These are phyloP conservation scores for Oreochromis aureus DNA, from an alignment of 2,113 vertebrate genomes.

Conservation along the genomic window DNA sequence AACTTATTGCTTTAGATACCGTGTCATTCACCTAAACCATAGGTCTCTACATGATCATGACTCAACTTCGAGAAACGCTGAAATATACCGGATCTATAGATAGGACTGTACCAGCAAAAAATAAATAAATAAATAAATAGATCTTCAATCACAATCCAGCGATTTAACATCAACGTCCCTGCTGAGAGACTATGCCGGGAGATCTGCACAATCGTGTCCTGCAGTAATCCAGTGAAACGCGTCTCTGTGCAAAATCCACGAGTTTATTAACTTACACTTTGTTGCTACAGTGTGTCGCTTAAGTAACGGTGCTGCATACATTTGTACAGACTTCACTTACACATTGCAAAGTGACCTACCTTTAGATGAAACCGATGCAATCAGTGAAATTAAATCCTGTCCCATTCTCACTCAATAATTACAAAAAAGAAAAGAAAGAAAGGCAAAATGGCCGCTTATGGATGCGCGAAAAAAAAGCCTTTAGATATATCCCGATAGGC, in stretches of 20 bases:
- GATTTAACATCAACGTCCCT: background rate
- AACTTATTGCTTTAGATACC: background rate
- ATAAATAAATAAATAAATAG: background rate
- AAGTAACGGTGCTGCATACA: background rate
- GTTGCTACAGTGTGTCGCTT: background rate
- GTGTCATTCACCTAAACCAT: background rate
- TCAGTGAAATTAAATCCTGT: conserved; percentile 20
- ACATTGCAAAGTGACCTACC: conserved; percentile 35
- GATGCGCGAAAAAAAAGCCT: background rate
- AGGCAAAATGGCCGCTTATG: background rate
- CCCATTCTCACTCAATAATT: background rate
- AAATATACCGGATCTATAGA: background rate
- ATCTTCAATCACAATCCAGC: background rate
- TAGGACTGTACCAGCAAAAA: background rate
- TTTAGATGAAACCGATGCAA: conserved; percentile 27
- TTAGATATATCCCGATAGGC: conserved; percentile 12
- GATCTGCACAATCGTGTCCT: background rate
- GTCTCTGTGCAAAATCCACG: background rate
- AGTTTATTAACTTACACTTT: conserved; percentile 3
- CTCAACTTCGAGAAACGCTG: background rate
- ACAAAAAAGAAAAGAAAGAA: background rate
- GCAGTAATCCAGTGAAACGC: background rate
- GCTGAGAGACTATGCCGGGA: conserved; percentile 4
- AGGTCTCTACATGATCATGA: background rate
- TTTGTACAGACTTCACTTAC: background rate